Evolutionary conservation across 2,888 invertebrate genomes (phyloP).

Genomic region (Myathropa florea): DNA sequence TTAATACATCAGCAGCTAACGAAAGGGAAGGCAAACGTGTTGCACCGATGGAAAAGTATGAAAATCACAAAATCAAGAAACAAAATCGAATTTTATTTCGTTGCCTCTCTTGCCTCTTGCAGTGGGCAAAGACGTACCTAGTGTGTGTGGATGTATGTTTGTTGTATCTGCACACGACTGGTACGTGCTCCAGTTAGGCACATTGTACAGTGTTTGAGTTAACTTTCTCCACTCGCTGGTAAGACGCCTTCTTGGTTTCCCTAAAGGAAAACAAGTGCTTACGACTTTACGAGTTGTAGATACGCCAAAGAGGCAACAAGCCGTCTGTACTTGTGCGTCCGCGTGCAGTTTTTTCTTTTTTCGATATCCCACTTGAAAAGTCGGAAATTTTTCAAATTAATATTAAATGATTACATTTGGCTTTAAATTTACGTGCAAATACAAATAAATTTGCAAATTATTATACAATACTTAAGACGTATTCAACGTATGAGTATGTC

Average conservation of each 20-base stretch:
- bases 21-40: background rate
- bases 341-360: background rate
- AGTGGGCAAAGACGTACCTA: background rate
- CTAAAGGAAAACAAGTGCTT: constrained; percentile 22
- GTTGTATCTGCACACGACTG: constrained; percentile 46
- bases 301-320: background rate
- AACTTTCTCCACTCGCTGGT: constrained; percentile 38
- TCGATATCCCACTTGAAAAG: constrained; percentile 33
- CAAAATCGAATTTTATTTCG: constrained; percentile 27
- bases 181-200: constrained; percentile 48
- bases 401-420: constrained; percentile 16
- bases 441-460: too few species aligned
- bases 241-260: constrained; percentile 35
- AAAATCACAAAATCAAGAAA: constrained; percentile 26
- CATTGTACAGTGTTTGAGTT: constrained; percentile 2
- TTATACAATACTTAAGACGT: too few species aligned
- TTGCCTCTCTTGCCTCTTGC: background rate
- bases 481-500: too few species aligned
- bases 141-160: background rate
- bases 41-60: constrained; percentile 21
- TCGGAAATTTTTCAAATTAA: constrained; percentile 28
- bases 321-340: background rate
- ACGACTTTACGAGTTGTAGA: background rate
- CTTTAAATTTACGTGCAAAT: background rate
- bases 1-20: background rate